A percentile compares a stretch with the other conserved stretches of the same genome.
These are phyloP conservation scores for Drosophila carrolli DNA, from an alignment of 1,140 invertebrate genomes.

Conservation along the genomic window DNA sequence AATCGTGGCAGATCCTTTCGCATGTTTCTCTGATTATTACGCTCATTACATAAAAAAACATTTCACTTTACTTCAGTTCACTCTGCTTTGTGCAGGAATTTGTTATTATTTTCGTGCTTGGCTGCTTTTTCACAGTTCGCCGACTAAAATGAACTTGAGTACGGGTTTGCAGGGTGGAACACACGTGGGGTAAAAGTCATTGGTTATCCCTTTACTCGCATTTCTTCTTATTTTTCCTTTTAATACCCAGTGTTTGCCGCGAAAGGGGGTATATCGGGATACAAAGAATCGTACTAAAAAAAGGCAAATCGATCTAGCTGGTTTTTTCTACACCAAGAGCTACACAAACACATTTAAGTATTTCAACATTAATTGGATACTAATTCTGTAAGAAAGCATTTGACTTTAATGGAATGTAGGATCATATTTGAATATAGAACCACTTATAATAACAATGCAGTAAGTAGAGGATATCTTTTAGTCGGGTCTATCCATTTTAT, in stretches of 20 bases:
- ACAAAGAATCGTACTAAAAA: too few species aligned
- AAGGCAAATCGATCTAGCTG: too few species aligned
- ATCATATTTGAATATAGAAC: too few species aligned
- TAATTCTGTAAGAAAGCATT: too few species aligned
- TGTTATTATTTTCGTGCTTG: conserved; percentile 81
- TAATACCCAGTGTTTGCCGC: conserved; percentile 16
- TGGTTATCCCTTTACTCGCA: conserved; percentile 68
- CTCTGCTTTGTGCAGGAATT: conserved; percentile 50
- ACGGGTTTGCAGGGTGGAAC: not conserved
- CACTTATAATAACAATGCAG: too few species aligned
- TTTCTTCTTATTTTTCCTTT: conserved; percentile 4
- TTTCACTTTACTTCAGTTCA: conserved; percentile 55
- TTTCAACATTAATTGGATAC: too few species aligned
- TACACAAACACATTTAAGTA: too few species aligned
- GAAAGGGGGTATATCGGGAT: not conserved
- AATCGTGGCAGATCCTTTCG: conserved; percentile 50
- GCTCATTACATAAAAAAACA: conserved; percentile 78
- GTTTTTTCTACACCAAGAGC: too few species aligned
- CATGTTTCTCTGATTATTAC: conserved; percentile 78
- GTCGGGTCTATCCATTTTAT: not conserved
- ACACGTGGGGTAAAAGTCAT: conserved; percentile 62
- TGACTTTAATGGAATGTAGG: too few species aligned
- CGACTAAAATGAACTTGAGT: conserved; percentile 44
- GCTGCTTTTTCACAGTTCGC: conserved; percentile 72
- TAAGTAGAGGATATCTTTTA: not conserved